phyloP scores from a whole-genome alignment of 35 echinoderm and acorn worm species.

The Acanthaster planci region DNA sequence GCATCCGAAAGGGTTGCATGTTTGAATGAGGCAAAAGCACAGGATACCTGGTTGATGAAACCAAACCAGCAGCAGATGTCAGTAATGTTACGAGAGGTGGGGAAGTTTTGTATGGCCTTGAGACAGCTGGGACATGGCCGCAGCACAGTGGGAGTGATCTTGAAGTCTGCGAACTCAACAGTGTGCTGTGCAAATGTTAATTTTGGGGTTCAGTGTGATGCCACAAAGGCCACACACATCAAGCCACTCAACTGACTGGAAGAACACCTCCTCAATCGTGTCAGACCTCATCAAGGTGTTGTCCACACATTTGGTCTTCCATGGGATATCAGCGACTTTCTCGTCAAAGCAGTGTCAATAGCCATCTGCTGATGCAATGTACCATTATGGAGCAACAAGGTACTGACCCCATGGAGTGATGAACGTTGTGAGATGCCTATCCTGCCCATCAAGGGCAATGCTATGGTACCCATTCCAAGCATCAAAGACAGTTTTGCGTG shows the following conservation, averaged over 20 bases:
- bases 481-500: slow-evolving; percentile 49
- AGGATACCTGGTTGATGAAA: slow-evolving; percentile 50
- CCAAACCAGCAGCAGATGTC: slow-evolving; percentile 50
- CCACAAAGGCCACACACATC: slow-evolving; percentile 48
- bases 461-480: slow-evolving; percentile 49
- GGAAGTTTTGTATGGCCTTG: slow-evolving; percentile 49
- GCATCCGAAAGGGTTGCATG: slow-evolving; percentile 29
- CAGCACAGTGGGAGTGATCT: slow-evolving; percentile 29
- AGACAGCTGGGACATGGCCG: slow-evolving; percentile 35
- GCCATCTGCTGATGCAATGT: slow-evolving; percentile 51
- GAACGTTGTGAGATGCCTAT: slow-evolving; percentile 49
- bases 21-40: slow-evolving; percentile 10
- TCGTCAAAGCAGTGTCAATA: slow-evolving; percentile 50
- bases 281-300: slow-evolving; percentile 42
- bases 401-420: slow-evolving; percentile 70
- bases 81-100: slow-evolving; percentile 31
- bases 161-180: slow-evolving; percentile 47
- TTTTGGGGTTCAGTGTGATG: slow-evolving; percentile 56
- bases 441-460: slow-evolving; percentile 29
- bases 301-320: slow-evolving; percentile 62
- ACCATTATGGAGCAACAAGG: slow-evolving; percentile 47
- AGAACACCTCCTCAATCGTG: slow-evolving; percentile 47
- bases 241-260: slow-evolving; percentile 59
- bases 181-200: slow-evolving; percentile 7
- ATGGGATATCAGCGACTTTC: slow-evolving; percentile 32